phyloP scores from a whole-genome alignment of 2,113 vertebrate genomes.

The Piprites chloris region DNA sequence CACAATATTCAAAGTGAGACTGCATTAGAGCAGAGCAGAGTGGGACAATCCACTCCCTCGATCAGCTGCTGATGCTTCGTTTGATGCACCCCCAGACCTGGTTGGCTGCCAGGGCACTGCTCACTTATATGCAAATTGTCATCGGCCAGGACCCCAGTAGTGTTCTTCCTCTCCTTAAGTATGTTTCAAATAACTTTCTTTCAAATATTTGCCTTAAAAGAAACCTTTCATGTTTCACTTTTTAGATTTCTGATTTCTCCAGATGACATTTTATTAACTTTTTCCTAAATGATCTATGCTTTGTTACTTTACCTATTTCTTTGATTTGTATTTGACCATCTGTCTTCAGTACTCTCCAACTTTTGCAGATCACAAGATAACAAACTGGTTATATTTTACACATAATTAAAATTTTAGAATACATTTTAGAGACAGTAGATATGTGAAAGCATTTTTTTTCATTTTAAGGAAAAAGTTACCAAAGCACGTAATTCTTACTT shows the following conservation, averaged over 20 bases:
- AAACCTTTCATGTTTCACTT: neutral
- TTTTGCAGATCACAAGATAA: neutral
- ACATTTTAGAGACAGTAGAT: neutral
- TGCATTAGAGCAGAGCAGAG: neutral
- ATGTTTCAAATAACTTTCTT: neutral
- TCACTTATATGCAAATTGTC: neutral
- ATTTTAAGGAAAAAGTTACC: fast-evolving
- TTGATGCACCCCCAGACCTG: neutral
- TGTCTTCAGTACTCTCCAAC: neutral
- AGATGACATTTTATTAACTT: neutral
- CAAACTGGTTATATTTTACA: neutral
- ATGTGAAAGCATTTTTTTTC: fast-evolving
- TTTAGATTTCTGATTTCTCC: neutral
- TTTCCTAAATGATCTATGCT: neutral
- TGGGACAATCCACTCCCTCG: neutral
- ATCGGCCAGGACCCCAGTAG: neutral
- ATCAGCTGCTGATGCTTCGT: neutral
- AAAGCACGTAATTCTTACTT: neutral
- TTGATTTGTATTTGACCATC: neutral
- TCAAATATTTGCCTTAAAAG: neutral
- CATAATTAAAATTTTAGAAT: neutral
- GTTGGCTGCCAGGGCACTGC: neutral
- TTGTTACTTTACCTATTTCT: neutral
- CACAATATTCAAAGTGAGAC: neutral
- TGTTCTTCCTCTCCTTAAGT: neutral